Evolutionary conservation across 2,888 invertebrate genomes (phyloP), one percentile per base, ranked within the genome.

Genomic region (Caenorhabditis sp.): DNA sequence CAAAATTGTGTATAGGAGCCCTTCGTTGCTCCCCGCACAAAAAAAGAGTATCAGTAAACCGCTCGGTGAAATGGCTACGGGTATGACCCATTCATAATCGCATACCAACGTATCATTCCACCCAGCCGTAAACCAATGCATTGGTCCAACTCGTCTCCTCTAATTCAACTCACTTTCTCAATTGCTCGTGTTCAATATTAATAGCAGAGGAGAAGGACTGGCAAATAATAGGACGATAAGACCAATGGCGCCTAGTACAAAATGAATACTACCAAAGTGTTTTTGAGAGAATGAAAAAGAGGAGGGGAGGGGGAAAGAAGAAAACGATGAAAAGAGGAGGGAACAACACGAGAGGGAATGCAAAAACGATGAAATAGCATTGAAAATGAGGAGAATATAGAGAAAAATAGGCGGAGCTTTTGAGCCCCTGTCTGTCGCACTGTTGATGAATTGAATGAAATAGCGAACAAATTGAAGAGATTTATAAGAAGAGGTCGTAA

Each of bases 31-130:
- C n/a, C n/a, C n/a, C n/a, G n/a, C n/a, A n/a, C 4, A 31, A 31
- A 31, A 3, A 21, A 53, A 53, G 21, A 17, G 26, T 21, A 38
- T 36, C 58, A 36, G 10, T 5, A 12, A 31, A 25, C 26, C 50
- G 60, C 60, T 60, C 60, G 60, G 36, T 60, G 60, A 26, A 60
- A 60, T 60, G 60, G 60, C 60, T 60, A 60, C 60, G 60, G 60
- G 60, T 60, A 60, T 60, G 60, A 12, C 20, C 26, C 7, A 17
- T 50, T 23, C 26, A 59, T 25, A 23, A 8, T n/a, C 38, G 38
- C 60, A 60, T 52, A 60, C 60, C 60, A 23, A 58, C 20, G 23
- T 49, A 49, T 43, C 60, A 60, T 60, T 60, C 50, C 60, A 60
- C 60, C 60, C 38, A 58, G 58, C 38, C 38, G 56, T 26, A 10